phyloP scores from a whole-genome alignment of 1,140 invertebrate species.

The Atta colombica region DNA sequence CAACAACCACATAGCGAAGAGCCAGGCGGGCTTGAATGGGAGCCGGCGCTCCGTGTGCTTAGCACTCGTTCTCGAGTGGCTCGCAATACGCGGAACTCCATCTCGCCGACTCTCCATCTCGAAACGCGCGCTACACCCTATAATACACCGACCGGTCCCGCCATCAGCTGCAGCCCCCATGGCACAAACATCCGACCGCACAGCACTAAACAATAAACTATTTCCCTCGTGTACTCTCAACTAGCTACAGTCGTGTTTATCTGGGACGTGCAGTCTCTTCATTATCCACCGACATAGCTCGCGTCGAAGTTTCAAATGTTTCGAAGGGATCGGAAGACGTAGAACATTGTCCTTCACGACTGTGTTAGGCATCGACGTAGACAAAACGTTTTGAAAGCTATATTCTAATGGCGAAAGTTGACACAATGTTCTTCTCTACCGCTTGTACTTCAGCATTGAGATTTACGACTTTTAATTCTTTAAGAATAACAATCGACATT shows the following conservation, averaged over 20 bases:
- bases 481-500: neutral
- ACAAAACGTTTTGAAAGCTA: constrained; percentile 35
- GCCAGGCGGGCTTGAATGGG: constrained; percentile 30
- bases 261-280: constrained; percentile 78
- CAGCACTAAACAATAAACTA: constrained; percentile 79
- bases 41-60: constrained; percentile 45
- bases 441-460: neutral
- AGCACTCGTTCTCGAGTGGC: constrained; percentile 67
- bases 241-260: constrained; percentile 76
- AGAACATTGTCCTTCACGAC: constrained; percentile 46
- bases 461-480: neutral
- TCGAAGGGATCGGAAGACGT: constrained; percentile 57
- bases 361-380: constrained; percentile 41
- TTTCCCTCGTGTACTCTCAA: constrained; percentile 70
- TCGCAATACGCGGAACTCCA: constrained; percentile 56
- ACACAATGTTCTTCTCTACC: neutral
- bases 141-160: constrained; percentile 60
- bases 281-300: constrained; percentile 78
- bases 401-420: constrained; percentile 59
- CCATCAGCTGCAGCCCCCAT: constrained; percentile 54
- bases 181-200: constrained; percentile 67
- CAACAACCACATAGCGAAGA: constrained; percentile 28
- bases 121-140: constrained; percentile 61
- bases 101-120: constrained; percentile 63
- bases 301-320: constrained; percentile 75